Conservation (phyloP, 2,113 vertebrate species). For the Semnopithecus entellus region DNA sequence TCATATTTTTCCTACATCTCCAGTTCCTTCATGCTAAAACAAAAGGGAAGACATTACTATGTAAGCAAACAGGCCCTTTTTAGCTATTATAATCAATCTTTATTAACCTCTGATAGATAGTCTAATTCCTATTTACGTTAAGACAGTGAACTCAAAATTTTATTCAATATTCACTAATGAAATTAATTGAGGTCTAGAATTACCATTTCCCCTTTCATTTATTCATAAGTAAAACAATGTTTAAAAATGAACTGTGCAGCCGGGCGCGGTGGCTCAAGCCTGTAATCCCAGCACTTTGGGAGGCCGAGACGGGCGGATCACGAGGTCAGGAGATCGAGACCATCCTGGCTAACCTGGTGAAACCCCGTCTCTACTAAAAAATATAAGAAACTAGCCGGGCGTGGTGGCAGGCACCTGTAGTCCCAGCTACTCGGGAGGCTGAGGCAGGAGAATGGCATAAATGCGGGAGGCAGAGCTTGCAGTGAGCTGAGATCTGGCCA, state of each 20-base stretch:
- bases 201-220: background rate
- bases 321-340: too few species aligned
- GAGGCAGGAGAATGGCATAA: too few species aligned
- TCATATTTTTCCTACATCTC: background rate
- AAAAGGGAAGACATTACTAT: background rate
- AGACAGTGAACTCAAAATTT: background rate
- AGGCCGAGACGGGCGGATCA: too few species aligned
- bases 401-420: too few species aligned
- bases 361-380: too few species aligned
- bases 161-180: background rate
- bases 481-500: too few species aligned
- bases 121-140: background rate
- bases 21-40: constrained; percentile 5
- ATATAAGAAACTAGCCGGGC: too few species aligned
- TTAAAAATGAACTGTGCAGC: background rate
- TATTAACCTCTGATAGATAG: constrained; percentile 19
- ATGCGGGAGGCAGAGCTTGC: too few species aligned
- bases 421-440: too few species aligned
- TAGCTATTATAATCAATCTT: background rate
- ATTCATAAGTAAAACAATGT: constrained; percentile 11
- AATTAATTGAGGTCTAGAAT: background rate
- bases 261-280: too few species aligned
- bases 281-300: too few species aligned
- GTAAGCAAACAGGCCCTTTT: background rate
- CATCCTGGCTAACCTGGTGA: too few species aligned